Base-by-base conservation (phyloP, 2,888 invertebrate genomes). In the Ormyrus labotus region DNA sequence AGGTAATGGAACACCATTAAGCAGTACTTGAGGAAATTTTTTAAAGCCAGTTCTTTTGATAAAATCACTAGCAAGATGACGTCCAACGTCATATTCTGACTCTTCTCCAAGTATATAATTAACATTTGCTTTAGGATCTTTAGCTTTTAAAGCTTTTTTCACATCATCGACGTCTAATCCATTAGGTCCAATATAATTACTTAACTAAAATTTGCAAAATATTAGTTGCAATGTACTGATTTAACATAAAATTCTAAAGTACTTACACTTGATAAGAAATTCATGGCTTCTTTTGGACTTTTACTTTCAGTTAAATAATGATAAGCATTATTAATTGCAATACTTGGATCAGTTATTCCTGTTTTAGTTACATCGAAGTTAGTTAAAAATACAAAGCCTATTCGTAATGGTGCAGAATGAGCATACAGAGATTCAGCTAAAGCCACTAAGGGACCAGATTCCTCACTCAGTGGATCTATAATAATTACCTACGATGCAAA, bases 1-100 rank as follows among this genome's bases (percentile, higher is more conserved):
- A 34, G 95, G 93, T 83, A 99, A 91, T 0, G 98, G 97, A 61
- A 97, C 95, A 3, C 99, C 99, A 91, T 99, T 99, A 77, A 99
- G 91, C 73, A 99, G 91, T 0, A 96, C 98, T 93, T 96, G 93
- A 0, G 97, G 96, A 80, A 94, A 93, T 58, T 92, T 93, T 50
- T 93, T 92, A 81, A 95, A 93, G 47, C 97, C 97, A 47, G 96
- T 93, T 82, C 96, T 93, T 79, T 94, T 93, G 3, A 97, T 93
- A 88, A 97, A 97, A 87, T 97, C 97, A 80, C 93, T 92, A 0
- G 96, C 93, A 65, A 97, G 91, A 88, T 96, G 94, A 55, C 97
- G 93, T 1, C 98, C 98, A 85, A 96, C 96, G 91, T 98, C 97
- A 88, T 96, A 99, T 86, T 97, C 97, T 0, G 97, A 97, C 86